These are phyloP conservation scores for Oryzias celebensis DNA, from an alignment of 2,113 vertebrate species.

Conservation along the genomic window DNA sequence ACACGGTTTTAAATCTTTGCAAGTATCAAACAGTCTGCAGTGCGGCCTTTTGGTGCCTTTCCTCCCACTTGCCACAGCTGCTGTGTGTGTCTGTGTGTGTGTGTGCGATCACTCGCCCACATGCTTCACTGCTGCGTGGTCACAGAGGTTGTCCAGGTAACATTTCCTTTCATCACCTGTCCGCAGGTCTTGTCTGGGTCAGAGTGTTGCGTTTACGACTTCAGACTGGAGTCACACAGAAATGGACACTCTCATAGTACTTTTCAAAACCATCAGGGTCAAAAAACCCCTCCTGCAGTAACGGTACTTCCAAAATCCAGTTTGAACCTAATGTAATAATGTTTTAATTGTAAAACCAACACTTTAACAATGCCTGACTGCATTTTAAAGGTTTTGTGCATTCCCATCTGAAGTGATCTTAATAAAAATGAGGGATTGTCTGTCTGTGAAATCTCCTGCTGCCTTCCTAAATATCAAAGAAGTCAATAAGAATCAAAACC, in stretches of 20 bases:
- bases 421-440: slow-evolving; percentile 15
- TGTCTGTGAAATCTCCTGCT: slow-evolving; percentile 12
- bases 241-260: background rate
- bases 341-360: slow-evolving; percentile 17
- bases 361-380: slow-evolving; percentile 17
- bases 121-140: slow-evolving; percentile 30
- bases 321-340: too few relatives aligned
- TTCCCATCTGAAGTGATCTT: slow-evolving; percentile 23
- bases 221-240: slow-evolving; percentile 13
- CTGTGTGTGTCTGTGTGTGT: slow-evolving; percentile 8
- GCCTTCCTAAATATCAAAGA: slow-evolving; percentile 57
- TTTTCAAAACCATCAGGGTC: too few relatives aligned
- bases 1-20: too few relatives aligned
- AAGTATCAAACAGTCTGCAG: too few relatives aligned
- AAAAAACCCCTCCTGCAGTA: too few relatives aligned
- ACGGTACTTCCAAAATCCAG: too few relatives aligned
- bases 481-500: slow-evolving; percentile 53
- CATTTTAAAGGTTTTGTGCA: slow-evolving; percentile 35
- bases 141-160: slow-evolving; percentile 55
- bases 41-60: background rate
- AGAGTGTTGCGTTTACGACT: slow-evolving; percentile 11
- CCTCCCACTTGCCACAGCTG: slow-evolving; percentile 2
- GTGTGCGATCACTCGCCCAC: slow-evolving; percentile 31
- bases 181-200: slow-evolving; percentile 26
- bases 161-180: slow-evolving; percentile 52